Conservation (phyloP, 2,797 vertebrate species). For the Mico argentatus region DNA sequence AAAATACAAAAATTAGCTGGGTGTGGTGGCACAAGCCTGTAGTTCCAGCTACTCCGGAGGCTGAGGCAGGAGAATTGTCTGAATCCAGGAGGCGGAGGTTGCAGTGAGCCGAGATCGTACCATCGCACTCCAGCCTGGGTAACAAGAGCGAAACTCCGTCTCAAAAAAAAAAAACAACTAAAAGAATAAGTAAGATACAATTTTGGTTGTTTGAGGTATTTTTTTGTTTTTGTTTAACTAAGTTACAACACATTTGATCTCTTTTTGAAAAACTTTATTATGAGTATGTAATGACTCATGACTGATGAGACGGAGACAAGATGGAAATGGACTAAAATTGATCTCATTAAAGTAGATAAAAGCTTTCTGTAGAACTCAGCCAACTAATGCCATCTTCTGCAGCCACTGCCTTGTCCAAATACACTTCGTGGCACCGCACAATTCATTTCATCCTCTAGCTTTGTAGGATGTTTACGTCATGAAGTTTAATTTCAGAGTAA, state of each 20-base stretch:
- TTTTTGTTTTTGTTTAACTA: not conserved
- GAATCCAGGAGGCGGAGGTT: no score
- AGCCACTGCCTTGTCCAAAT: not conserved
- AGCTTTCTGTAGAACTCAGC: slow-evolving; percentile 49
- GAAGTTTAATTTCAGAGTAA: slow-evolving; percentile 32
- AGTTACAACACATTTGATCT: not conserved
- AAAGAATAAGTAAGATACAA: not conserved
- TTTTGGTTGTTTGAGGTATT: not conserved
- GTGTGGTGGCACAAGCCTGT: no score
- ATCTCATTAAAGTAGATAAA: slow-evolving; percentile 53
- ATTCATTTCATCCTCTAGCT: not conserved
- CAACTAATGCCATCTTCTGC: not conserved
- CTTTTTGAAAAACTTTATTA: slow-evolving; percentile 4
- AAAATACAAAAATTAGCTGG: no score
- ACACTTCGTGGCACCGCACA: not conserved
- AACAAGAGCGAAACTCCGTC: no score
- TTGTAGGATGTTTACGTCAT: slow-evolving; percentile 11
- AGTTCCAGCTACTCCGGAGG: no score
- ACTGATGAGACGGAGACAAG: slow-evolving; percentile 34
- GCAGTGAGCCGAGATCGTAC: no score
- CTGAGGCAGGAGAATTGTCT: no score
- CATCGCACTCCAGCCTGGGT: no score
- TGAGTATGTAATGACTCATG: slow-evolving; percentile 45
- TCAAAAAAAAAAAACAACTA: not conserved
- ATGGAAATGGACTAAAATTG: slow-evolving; percentile 60